Evolutionary conservation across 2,797 vertebrate species (phyloP), one percentile per base, ranked within the genome.

Genomic region (Capromys pilorides): DNA sequence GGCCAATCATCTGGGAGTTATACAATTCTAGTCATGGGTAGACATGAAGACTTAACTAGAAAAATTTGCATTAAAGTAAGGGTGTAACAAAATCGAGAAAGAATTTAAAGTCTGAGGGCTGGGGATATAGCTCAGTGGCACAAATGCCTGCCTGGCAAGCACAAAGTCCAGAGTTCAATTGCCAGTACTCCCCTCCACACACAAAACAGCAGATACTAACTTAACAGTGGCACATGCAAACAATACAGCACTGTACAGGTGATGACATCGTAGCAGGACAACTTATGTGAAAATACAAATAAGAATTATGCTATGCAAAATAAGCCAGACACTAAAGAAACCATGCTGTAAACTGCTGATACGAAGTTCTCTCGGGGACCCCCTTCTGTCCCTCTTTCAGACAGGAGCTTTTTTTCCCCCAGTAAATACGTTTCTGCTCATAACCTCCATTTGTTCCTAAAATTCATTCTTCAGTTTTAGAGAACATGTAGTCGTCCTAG

Each of bases 241-340:
- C 66, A 87, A 14, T 59, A 31, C 77, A 64, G 69, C 39, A 26
- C 28, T 14, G 66, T 22, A n/a, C 28, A 88, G 13, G 54, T 86
- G 79, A 90, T 45, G 89, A 51, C 19, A 69, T 67, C 49, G 33
- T 45, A 11, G 41, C 62, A 21, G 21, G n/a, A 73, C 2, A 41
- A 41, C 21, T 66, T 39, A 84, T 45, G 39, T 45, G 49, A 91
- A 93, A 94, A 90, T 41, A 45, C 57, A 75, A 82, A 88, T 33
- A 90, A n/a, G 57, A 85, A 57, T 66, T n/a, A 77, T 2, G 33
- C 19, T 86, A 26, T 59, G 24, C 6, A 16, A 62, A 79, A 88
- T 57, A 62, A 86, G 19, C 13, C 49, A 69, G 6, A 77, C 11
- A 86, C 31, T 57, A 28, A 80, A 71, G 16, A 85, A 94, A 77